Percentiles rank a stretch among this genome's conserved stretches.
phyloP scores from a whole-genome alignment of 1,140 invertebrate genomes.

The Charaxes varanes region DNA sequence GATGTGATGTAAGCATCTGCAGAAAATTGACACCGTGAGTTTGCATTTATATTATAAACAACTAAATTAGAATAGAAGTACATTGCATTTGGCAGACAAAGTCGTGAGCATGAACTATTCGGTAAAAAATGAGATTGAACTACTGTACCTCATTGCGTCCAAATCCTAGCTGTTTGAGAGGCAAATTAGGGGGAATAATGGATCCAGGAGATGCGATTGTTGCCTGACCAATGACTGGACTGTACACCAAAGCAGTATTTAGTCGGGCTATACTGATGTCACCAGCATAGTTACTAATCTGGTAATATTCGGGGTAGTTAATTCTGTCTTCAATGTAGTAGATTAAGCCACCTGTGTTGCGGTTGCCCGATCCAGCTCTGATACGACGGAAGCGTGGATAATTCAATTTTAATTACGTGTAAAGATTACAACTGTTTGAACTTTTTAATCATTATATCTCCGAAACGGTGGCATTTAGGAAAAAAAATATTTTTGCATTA shows the following conservation, averaged over 20 bases:
- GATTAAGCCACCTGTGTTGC: conserved; percentile 20
- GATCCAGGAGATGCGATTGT: conserved; percentile 14
- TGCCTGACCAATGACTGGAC: conserved; percentile 15
- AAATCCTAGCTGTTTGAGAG: conserved; percentile 28
- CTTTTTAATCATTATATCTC: too few species aligned
- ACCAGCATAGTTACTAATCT: conserved; percentile 12
- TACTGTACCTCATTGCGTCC: conserved; percentile 21
- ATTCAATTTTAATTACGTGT: too few species aligned
- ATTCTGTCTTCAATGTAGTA: conserved; percentile 5
- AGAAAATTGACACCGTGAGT: too few species aligned
- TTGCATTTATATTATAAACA: too few species aligned
- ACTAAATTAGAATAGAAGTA: too few species aligned
- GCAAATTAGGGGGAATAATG: conserved; percentile 15
- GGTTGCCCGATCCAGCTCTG: conserved; percentile 24
- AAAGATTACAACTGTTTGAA: too few species aligned
- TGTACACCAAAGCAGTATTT: conserved; percentile 13
- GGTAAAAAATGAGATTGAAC: too few species aligned
- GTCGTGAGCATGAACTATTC: too few species aligned
- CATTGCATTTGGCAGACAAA: too few species aligned
- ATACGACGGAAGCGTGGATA: conserved; percentile 20
- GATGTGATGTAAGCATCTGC: not conserved
- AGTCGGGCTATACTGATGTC: conserved; percentile 29
- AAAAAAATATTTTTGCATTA: too few species aligned
- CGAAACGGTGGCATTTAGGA: too few species aligned
- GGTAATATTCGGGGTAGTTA: conserved; percentile 35